phyloP scores from a whole-genome alignment of 2,888 invertebrate species.

The Caenorhabditis angaria region DNA sequence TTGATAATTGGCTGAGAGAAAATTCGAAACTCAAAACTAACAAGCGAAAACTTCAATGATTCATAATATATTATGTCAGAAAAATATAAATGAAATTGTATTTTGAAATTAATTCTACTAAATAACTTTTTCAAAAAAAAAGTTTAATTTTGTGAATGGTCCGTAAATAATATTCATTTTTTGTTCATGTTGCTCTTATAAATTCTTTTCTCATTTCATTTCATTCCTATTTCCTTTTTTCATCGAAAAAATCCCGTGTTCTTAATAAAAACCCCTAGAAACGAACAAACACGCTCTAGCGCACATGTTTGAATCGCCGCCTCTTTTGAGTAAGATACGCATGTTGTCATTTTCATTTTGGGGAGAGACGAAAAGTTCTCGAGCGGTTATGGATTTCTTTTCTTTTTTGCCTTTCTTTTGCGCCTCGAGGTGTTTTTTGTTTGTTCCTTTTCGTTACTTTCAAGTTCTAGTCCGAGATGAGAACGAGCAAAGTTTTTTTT shows the following conservation, averaged over 20 bases:
- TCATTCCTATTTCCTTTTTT: slow-evolving; percentile 5
- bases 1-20: slow-evolving; percentile 29
- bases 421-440: slow-evolving; percentile 5
- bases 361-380: slow-evolving; percentile 19
- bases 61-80: too few species aligned
- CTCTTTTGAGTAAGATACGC: slow-evolving; percentile 46
- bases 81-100: too few species aligned
- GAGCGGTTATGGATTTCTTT: slow-evolving; percentile 43
- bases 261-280: not conserved
- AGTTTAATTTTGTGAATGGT: too few species aligned
- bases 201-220: not conserved
- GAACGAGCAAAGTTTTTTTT: not conserved
- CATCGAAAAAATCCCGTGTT: not conserved
- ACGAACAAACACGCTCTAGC: slow-evolving; percentile 27
- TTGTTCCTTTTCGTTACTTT: not conserved
- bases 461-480: not conserved
- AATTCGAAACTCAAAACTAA: slow-evolving; percentile 7
- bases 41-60: too few species aligned
- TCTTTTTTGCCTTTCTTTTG: slow-evolving; percentile 6
- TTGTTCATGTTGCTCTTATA: too few species aligned
- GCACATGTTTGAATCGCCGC: slow-evolving; percentile 32
- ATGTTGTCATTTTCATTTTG: slow-evolving; percentile 31
- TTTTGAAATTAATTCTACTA: too few species aligned
- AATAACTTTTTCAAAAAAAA: too few species aligned
- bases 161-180: too few species aligned